Evolutionary conservation across 2,113 vertebrate genomes (phyloP).

Genomic region (Tichodroma muraria): DNA sequence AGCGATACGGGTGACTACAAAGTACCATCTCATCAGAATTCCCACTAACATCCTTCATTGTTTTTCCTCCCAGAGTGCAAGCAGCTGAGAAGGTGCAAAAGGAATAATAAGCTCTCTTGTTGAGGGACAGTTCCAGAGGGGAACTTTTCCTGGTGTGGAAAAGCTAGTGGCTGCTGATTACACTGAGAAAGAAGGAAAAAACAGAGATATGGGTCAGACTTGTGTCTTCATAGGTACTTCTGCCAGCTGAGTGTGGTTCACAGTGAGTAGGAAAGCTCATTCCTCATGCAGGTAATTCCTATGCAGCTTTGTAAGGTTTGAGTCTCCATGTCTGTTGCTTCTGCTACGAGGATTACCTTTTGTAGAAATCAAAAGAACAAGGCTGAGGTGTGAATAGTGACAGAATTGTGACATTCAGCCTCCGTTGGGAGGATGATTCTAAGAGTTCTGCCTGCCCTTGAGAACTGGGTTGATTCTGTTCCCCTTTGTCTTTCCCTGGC

Average conservation of each 20-base stretch:
- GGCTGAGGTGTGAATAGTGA: background rate
- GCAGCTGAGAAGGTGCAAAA: background rate
- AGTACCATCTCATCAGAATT: background rate
- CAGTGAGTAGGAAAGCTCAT: background rate
- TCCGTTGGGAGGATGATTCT: background rate
- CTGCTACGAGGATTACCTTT: background rate
- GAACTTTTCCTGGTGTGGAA: background rate
- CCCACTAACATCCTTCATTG: background rate
- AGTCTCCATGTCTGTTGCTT: background rate
- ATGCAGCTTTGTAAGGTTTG: background rate
- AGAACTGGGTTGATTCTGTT: background rate
- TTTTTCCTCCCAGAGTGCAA: background rate
- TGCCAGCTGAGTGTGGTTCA: background rate
- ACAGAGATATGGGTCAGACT: background rate
- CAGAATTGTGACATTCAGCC: background rate
- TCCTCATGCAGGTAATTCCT: background rate
- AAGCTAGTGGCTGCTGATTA: background rate
- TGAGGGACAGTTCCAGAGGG: background rate
- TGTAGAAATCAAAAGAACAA: background rate
- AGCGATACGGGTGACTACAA: background rate
- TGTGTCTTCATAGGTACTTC: background rate
- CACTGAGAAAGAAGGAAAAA: background rate
- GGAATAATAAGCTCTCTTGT: background rate
- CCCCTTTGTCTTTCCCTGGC: background rate
- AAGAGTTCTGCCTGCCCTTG: background rate